Percentiles rank a stretch among this genome's conserved stretches.
These are phyloP conservation scores for Araneus ventricosus DNA, from an alignment of 1,140 invertebrate genomes.

Conservation along the genomic window DNA sequence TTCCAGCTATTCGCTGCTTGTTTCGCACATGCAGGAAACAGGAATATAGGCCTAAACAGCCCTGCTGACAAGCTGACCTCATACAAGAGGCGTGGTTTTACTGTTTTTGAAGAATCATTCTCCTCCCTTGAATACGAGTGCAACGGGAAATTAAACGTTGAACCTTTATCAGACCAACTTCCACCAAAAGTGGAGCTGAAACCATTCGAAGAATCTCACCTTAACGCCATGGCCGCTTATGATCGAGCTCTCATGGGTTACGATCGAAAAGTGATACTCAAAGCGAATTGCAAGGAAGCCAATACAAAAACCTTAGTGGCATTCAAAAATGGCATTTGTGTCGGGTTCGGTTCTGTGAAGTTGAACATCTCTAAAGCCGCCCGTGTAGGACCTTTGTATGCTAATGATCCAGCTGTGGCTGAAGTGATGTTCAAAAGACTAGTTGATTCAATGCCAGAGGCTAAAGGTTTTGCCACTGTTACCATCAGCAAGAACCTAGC, in stretches of 20 bases:
- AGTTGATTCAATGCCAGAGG: background rate
- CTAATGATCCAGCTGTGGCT: background rate
- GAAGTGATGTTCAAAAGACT: slow-evolving; percentile 4
- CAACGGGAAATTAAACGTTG: too few species aligned
- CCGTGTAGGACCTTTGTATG: background rate
- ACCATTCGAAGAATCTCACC: background rate
- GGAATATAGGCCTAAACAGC: background rate
- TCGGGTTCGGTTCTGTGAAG: background rate
- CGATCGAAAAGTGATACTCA: background rate
- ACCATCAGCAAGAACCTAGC: background rate
- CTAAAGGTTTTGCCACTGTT: background rate
- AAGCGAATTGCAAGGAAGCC: background rate
- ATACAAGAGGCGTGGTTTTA: background rate
- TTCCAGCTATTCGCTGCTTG: background rate
- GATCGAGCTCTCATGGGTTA: background rate
- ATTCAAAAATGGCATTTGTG: background rate
- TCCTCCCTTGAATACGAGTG: background rate
- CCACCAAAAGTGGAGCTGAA: background rate
- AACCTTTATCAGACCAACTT: background rate
- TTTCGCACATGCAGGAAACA: background rate
- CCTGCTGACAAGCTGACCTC: background rate
- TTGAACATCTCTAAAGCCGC: background rate
- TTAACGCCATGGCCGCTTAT: background rate
- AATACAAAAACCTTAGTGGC: background rate
- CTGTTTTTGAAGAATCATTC: background rate